Conservation (phyloP, 2,797 vertebrate genomes). For the Pelobates cultripes region DNA sequence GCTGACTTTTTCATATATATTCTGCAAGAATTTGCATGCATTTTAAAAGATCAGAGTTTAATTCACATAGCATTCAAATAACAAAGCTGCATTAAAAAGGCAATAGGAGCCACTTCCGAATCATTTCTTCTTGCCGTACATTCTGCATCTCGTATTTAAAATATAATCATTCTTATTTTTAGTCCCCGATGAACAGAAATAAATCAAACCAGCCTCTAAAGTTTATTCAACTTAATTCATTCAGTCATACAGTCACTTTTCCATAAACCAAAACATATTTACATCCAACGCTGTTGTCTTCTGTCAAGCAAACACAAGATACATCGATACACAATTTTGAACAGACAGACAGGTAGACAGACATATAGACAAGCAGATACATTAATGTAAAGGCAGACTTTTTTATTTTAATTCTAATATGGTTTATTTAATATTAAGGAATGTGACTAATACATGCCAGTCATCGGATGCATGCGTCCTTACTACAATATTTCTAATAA, state of each 20-base stretch:
- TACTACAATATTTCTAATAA: too few species aligned
- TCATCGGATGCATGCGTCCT: too few species aligned
- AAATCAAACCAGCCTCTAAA: constrained; percentile 55
- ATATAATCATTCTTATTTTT: constrained; percentile 65
- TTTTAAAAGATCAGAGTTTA: constrained; percentile 78
- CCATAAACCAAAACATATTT: constrained; percentile 14
- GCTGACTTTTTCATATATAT: constrained; percentile 79
- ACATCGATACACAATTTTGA: not conserved
- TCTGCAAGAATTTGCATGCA: constrained; percentile 79
- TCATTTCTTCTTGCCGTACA: constrained; percentile 60
- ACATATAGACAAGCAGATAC: not conserved
- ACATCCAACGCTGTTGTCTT: not conserved
- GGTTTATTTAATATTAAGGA: too few species aligned
- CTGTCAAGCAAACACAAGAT: not conserved
- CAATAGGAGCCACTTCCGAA: constrained; percentile 59
- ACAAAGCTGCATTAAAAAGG: constrained; percentile 62
- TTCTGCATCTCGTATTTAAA: constrained; percentile 66
- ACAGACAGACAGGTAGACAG: not conserved
- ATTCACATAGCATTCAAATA: constrained; percentile 75
- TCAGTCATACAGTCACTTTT: constrained; percentile 34
- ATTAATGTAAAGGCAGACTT: not conserved
- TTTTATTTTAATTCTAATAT: too few species aligned
- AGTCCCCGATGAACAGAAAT: constrained; percentile 58
- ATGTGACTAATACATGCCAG: too few species aligned
- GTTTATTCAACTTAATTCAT: constrained; percentile 31